Evolutionary conservation across 2,797 vertebrate genomes (phyloP).

Genomic region (Intellagama lesueurii): DNA sequence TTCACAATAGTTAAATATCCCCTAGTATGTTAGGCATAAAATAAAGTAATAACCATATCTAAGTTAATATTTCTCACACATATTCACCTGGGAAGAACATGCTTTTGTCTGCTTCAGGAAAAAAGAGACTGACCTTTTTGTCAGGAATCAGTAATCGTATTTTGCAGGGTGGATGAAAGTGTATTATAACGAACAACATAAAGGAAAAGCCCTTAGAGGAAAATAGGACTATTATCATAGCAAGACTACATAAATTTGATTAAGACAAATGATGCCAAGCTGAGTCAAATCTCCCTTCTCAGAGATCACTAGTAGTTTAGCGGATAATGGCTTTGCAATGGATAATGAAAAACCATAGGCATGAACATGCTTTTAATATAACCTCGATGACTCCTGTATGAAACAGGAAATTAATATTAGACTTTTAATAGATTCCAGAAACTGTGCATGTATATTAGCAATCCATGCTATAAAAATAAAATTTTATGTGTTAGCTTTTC

Average conservation of each 20-base stretch:
- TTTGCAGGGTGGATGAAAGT: slow-evolving; percentile 30
- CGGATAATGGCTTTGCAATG: background rate
- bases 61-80: slow-evolving; percentile 21
- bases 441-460: background rate
- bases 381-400: background rate
- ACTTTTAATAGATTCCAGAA: background rate
- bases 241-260: slow-evolving; percentile 18
- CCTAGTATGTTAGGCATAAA: slow-evolving; percentile 1
- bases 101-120: slow-evolving; percentile 15
- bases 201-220: slow-evolving; percentile 5
- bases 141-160: slow-evolving; percentile 29
- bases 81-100: slow-evolving; percentile 7
- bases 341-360: background rate
- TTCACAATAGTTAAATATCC: slow-evolving; percentile 4
- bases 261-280: slow-evolving; percentile 14
- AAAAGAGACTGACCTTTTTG: slow-evolving; percentile 21
- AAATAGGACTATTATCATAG: background rate
- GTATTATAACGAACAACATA: slow-evolving; percentile 6
- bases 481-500: background rate
- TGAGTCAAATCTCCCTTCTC: slow-evolving; percentile 8
- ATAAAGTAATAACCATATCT: slow-evolving; percentile 9
- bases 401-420: background rate
- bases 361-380: background rate
- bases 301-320: background rate
- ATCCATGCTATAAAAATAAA: background rate